Evolutionary conservation across 1,140 invertebrate species (phyloP).

Genomic region (Danaus melanippus): DNA sequence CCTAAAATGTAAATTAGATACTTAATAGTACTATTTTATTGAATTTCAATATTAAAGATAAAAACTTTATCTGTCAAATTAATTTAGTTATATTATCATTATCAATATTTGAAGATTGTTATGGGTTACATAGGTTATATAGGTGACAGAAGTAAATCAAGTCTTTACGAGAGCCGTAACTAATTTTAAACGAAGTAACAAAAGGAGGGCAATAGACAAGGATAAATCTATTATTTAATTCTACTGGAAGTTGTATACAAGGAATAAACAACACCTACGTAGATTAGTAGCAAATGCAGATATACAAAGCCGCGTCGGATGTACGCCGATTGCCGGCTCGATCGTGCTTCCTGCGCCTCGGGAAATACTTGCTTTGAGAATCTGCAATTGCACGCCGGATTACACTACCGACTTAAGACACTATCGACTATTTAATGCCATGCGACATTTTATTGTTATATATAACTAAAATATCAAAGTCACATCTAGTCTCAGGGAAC

Average conservation of each 20-base stretch:
- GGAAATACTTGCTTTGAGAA: slow-evolving; percentile 15
- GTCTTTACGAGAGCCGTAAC: too few relatives aligned
- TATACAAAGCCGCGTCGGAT: slow-evolving; percentile 37
- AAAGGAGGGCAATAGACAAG: not conserved
- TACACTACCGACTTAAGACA: too few relatives aligned
- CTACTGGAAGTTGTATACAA: not conserved
- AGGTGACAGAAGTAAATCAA: too few relatives aligned
- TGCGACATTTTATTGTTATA: too few relatives aligned
- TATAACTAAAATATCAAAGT: too few relatives aligned
- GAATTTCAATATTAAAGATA: not conserved
- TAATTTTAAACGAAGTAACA: too few relatives aligned
- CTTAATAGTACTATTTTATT: not conserved
- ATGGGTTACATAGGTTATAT: too few relatives aligned
- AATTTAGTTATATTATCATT: too few relatives aligned
- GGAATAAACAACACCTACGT: not conserved
- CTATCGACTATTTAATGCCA: too few relatives aligned
- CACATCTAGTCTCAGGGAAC: too few relatives aligned
- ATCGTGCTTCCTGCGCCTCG: slow-evolving; percentile 44
- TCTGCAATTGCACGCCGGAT: too few relatives aligned
- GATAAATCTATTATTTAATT: slow-evolving; percentile 1
- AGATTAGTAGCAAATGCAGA: slow-evolving; percentile 19
- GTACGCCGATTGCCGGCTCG: slow-evolving; percentile 48
- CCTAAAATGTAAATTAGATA: not conserved
- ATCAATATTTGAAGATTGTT: too few relatives aligned
- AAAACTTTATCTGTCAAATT: not conserved